Evolutionary conservation across 2,888 invertebrate species (phyloP).

Genomic region (Ceramica pisi): DNA sequence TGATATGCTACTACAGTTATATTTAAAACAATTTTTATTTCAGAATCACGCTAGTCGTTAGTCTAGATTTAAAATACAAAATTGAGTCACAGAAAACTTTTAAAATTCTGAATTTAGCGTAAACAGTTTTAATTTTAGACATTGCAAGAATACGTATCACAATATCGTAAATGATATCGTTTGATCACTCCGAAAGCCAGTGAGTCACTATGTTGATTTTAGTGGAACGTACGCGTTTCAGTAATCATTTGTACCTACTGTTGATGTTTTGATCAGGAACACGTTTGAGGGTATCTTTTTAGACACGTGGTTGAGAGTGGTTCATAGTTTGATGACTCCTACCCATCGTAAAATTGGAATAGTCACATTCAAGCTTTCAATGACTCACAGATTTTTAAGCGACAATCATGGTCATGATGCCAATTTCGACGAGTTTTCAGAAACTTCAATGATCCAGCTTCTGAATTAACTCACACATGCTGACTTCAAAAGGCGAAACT

Average conservation of each 20-base stretch:
- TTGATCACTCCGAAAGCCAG: slow-evolving; percentile 36
- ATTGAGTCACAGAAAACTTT: slow-evolving; percentile 49
- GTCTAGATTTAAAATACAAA: slow-evolving; percentile 51
- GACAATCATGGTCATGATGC: neutral
- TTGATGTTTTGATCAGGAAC: slow-evolving; percentile 51
- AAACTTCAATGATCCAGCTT: slow-evolving; percentile 15
- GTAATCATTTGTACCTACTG: slow-evolving; percentile 34
- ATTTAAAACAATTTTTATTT: slow-evolving; percentile 45
- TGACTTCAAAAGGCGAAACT: neutral
- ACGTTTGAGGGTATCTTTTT: slow-evolving; percentile 29
- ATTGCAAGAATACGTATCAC: slow-evolving; percentile 45
- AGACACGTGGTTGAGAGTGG: slow-evolving; percentile 29
- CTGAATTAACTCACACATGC: slow-evolving; percentile 2
- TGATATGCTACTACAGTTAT: slow-evolving; percentile 5
- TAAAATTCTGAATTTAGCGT: slow-evolving; percentile 39
- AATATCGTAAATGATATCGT: slow-evolving; percentile 46
- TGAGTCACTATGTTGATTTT: slow-evolving; percentile 45
- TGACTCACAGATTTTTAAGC: slow-evolving; percentile 22
- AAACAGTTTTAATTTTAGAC: slow-evolving; percentile 55
- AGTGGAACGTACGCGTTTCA: slow-evolving; percentile 22
- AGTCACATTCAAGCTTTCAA: neutral
- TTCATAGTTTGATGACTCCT: slow-evolving; percentile 12
- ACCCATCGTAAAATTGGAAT: neutral
- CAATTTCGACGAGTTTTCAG: neutral
- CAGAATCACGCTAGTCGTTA: slow-evolving; percentile 28